Percentiles rank a stretch among this genome's conserved stretches.
Conservation (phyloP, 2,797 vertebrate species). For the Epinephelus coioides region DNA sequence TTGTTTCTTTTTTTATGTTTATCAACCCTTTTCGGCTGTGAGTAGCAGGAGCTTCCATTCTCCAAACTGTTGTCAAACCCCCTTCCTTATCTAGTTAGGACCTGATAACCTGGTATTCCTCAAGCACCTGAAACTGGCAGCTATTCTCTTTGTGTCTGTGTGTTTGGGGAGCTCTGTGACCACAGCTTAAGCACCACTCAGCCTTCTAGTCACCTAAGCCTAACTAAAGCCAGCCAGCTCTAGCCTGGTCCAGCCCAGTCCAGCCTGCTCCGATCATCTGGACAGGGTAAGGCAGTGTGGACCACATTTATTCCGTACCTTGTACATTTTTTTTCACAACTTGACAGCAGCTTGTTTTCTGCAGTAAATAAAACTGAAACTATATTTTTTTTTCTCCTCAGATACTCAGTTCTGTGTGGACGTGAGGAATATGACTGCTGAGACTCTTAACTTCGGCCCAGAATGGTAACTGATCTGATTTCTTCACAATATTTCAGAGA, state of each 20-base stretch:
- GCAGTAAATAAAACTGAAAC: background rate
- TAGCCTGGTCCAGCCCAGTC: slow-evolving; percentile 84
- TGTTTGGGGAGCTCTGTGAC: slow-evolving; percentile 85
- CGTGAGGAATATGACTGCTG: slow-evolving; percentile 94
- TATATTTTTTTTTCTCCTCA: slow-evolving; percentile 30
- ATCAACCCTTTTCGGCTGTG: slow-evolving; percentile 77
- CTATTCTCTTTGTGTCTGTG: slow-evolving; percentile 84
- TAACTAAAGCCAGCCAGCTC: slow-evolving; percentile 84
- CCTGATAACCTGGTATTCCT: slow-evolving; percentile 83
- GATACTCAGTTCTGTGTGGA: slow-evolving; percentile 87
- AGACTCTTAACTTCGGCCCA: slow-evolving; percentile 97
- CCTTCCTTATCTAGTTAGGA: slow-evolving; percentile 77
- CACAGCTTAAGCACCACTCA: slow-evolving; percentile 86
- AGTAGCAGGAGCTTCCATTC: slow-evolving; percentile 85
- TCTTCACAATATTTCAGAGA: background rate
- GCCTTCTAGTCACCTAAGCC: slow-evolving; percentile 88
- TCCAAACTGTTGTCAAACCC: slow-evolving; percentile 75
- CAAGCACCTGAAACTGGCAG: slow-evolving; percentile 87
- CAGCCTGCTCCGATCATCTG: slow-evolving; percentile 89
- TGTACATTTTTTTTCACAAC: background rate
- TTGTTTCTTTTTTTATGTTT: slow-evolving; percentile 78
- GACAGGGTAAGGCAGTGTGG: slow-evolving; percentile 86
- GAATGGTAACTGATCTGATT: slow-evolving; percentile 88
- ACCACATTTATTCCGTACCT: background rate
- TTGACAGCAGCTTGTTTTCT: background rate